Evolutionary conservation across 2,113 vertebrate species (phyloP), one percentile per base, ranked within the genome.

Genomic region (Gobius niger): DNA sequence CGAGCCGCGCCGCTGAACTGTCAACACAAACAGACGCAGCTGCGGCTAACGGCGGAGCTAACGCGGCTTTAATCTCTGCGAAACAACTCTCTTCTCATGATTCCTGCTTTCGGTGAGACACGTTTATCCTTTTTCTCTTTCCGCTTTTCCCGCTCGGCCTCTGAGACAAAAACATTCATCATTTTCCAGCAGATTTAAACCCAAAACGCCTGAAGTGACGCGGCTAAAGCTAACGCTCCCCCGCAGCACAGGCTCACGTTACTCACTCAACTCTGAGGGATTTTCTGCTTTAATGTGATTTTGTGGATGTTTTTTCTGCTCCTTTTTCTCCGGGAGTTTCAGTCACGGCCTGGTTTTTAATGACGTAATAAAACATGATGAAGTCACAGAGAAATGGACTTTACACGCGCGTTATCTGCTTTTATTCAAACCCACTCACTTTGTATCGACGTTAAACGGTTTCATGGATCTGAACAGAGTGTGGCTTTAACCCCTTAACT

Each of bases 11-110:
- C 7, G 18, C 11, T 52, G 52, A 24, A 9, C 40, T 76, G 72
- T 66, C 65, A 80, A 77, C 62, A 71, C 24, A 72, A 71, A 64
- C 67, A 40, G 61, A 47, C 65, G 62, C 70, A 53, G 60, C 47
- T 14, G 47, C 50, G 7, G 60, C 68, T 59, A 64, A 52, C 47
- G 8, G 62, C 24, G 1, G 9, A 62, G 69, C 74, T 70, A 19
- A 13, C 1, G 1, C 4, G 10, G 53, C 65, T 74, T 76, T 73
- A 73, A 19, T n/a, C 40, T 16, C 53, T 50, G 11, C 9, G 44
- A 42, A 60, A 42, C 57, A 60, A 7, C 40, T 18, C 3, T 5
- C 44, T 60, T 60, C 57, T 60, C 15, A 60, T 60, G 19, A 63
- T 56, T 9, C 7, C 42, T 1, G 40, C 50, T 15, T 65, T 54